Evolutionary conservation across 1,140 invertebrate genomes (phyloP).

Genomic region (Rhagoletis zephyria): DNA sequence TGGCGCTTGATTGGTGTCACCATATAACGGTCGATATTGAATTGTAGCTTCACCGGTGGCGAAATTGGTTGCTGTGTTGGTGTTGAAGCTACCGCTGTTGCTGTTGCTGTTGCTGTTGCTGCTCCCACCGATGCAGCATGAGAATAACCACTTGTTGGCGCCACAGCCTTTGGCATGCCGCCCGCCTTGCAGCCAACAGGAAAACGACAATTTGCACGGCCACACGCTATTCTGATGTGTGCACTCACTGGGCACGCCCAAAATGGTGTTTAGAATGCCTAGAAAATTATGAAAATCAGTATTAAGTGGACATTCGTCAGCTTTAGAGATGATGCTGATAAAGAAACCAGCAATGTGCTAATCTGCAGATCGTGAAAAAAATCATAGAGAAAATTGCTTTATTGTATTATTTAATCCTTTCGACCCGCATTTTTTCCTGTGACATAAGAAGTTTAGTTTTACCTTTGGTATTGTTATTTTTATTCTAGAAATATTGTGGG

Average conservation of each 20-base stretch:
- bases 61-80: background rate
- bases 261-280: slow-evolving; percentile 75
- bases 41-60: background rate
- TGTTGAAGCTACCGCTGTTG: background rate
- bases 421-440: too few relatives aligned
- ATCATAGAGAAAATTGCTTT: too few relatives aligned
- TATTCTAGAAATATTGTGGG: too few relatives aligned
- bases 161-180: slow-evolving; percentile 78
- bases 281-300: background rate
- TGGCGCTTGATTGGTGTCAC: background rate
- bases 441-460: too few relatives aligned
- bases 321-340: too few relatives aligned
- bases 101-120: too few relatives aligned
- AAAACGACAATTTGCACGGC: slow-evolving; percentile 79
- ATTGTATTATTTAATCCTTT: too few relatives aligned
- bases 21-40: background rate
- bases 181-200: slow-evolving; percentile 82
- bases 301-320: background rate
- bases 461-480: too few relatives aligned
- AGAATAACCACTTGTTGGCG: slow-evolving; percentile 78
- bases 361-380: too few relatives aligned
- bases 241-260: slow-evolving; percentile 78
- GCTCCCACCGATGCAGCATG: slow-evolving; percentile 77
- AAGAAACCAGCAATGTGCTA: too few relatives aligned
- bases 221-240: slow-evolving; percentile 75